Base-by-base conservation (phyloP, 37 sponge, comb jelly and placozoan genomes). In the Amphimedon queenslandica region DNA sequence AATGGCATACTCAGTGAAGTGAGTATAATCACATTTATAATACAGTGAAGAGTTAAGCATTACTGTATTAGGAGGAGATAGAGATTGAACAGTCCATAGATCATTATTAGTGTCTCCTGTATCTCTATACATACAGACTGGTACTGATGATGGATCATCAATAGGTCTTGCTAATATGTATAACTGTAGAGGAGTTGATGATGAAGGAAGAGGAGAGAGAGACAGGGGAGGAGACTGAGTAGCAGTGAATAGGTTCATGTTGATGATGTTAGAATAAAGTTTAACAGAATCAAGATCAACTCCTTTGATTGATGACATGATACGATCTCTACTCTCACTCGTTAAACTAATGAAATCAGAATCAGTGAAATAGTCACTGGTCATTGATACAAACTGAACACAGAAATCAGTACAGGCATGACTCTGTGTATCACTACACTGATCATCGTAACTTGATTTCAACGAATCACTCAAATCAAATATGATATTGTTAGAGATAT, bases 1-100 rank as follows among this genome's bases (percentile, higher is more conserved):
- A 41, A 83, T 39, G 16, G 61, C 77, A 75, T 83, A 89, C 23
- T 89, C 80, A 29, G 80, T 83, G 16, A 89, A 64, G 41, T 89
- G 90, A 42, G 47, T 63, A 75, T 65, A 89, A 11, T 43, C 24
- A 39, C 90, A 89, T 1, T 32, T 23, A n/a, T 37, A 69, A 37
- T 70, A 79, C 0, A 30, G 11, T 2, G n/a, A 31, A 6, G 68
- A 72, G 2, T 69, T 43, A 0, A 81, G 27, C 32, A 18, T 42
- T 1, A 31, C 55, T 10, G 3, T 66, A 30, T 10, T 13, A 43
- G 83, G 79, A 40, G 75, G 37, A 4, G 61, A 64, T 40, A 29
- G 71, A 21, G 37, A 57, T 56, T 88, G 83, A 1, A 82, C 24
- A 51, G 37, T 42, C 89, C 89, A 88, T 2, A 20, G 25, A 31